Percentiles rank a stretch among this genome's conserved stretches.
Conservation (phyloP, 2,113 vertebrate species). For the Delphinapterus leucas region DNA sequence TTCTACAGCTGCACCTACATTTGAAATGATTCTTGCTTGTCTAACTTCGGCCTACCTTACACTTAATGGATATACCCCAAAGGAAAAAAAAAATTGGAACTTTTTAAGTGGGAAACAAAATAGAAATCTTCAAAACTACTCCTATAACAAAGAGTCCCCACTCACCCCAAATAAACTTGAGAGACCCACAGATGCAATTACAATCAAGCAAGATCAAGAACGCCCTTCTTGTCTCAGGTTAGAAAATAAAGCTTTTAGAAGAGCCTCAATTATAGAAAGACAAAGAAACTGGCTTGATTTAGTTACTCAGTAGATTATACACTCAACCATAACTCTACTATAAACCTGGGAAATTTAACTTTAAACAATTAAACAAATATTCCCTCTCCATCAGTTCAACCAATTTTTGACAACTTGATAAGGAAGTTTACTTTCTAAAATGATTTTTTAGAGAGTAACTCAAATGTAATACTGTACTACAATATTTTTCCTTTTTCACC, state of each 20-base stretch:
- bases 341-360: neutral
- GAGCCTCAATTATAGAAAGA: neutral
- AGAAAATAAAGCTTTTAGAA: slow-evolving; percentile 33
- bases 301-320: neutral
- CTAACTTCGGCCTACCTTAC: neutral
- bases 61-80: neutral
- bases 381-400: neutral
- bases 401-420: neutral
- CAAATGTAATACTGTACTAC: neutral
- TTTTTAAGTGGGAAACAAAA: neutral
- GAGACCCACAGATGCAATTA: neutral
- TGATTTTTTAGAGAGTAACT: slow-evolving; percentile 6
- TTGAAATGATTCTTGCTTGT: neutral
- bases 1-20: neutral
- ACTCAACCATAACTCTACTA: neutral
- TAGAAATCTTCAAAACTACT: slow-evolving; percentile 1
- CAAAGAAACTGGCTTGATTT: neutral
- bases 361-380: slow-evolving; percentile 7
- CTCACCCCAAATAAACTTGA: neutral
- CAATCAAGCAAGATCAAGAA: neutral
- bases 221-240: neutral
- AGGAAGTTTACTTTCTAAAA: slow-evolving; percentile 7
- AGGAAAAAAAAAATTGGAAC: neutral
- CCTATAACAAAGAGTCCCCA: neutral
- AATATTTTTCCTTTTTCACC: neutral